Base-by-base conservation (phyloP, 2,797 vertebrate genomes). In the Gymnodraco acuticeps region DNA sequence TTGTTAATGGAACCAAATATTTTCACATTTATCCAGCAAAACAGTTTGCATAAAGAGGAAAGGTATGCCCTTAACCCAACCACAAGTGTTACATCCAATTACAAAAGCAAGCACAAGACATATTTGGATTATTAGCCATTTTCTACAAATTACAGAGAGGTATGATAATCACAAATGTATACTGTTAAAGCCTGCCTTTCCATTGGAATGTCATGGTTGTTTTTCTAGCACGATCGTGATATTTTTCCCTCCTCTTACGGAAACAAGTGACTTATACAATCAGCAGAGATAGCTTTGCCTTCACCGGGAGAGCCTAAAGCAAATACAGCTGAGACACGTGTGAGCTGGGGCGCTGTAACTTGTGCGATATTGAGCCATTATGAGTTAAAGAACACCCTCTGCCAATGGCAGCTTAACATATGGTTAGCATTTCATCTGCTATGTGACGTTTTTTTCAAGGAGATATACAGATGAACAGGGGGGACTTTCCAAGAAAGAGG, bases 381-480 rank as follows among this genome's bases (percentile, higher is more conserved):
- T 15, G 75, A 83, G 80, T 61, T 83, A 90, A 87, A 87, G 78
- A 82, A 93, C 83, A 80, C 80, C 67, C 43, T 80, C 72, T 66
- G 76, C 82, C 82, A 80, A 77, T 80, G 78, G 83, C 85, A 55
- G 83, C 78, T 80, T 69, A 91, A 94, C 93, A 94, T 95, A 91
- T 94, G 92, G 90, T 91, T 89, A 92, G 85, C 75, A 85, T 93
- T 93, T 93, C 52, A 83, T 80, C 60, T 64, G 71, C 73, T 62
- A 81, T 76, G 86, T 86, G 86, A 89, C 74, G 85, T 79, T 87
- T 90, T 82, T 75, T 84, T 86, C 41, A 76, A 74, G 59, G 65
- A 76, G 74, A 80, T 47, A 69, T 65, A 73, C 69, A 64, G 78
- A 82, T 68, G 87, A 82, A 23, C 51, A 17, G 20, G 54, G 62